Percentiles rank a stretch among this genome's conserved stretches.
Conservation (phyloP, 2,888 invertebrate species). For the Machimus atricapillus region DNA sequence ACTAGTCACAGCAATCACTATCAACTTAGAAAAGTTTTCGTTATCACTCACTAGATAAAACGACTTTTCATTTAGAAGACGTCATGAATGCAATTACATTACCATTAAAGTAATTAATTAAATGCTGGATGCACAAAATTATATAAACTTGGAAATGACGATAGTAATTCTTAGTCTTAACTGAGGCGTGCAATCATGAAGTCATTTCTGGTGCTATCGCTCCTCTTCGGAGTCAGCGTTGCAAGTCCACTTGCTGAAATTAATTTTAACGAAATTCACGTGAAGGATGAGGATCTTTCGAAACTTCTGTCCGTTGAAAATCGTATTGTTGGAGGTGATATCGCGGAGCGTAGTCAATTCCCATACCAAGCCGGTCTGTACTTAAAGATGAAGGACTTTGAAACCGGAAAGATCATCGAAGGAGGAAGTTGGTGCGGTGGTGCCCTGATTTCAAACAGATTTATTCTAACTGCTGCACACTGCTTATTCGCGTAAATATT, state of each 20-base stretch:
- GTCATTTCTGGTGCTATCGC: background rate
- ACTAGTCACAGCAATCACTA: background rate
- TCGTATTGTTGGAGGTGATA: slow-evolving; percentile 58
- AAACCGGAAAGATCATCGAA: background rate
- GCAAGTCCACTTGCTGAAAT: background rate
- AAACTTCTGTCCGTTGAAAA: slow-evolving; percentile 45
- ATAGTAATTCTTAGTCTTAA: background rate
- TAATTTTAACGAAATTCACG: background rate
- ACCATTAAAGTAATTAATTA: background rate
- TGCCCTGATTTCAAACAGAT: slow-evolving; percentile 6
- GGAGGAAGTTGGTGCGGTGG: slow-evolving; percentile 16
- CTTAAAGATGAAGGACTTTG: background rate
- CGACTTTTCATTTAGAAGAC: background rate
- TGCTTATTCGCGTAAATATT: background rate
- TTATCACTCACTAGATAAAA: background rate
- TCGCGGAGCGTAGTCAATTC: slow-evolving; percentile 53
- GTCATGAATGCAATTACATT: background rate
- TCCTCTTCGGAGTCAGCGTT: background rate
- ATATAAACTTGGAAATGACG: background rate
- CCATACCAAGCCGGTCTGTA: slow-evolving; percentile 13
- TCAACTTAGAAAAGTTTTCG: background rate
- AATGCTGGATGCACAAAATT: background rate
- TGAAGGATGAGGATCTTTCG: background rate
- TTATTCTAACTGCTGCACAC: slow-evolving; percentile 2
- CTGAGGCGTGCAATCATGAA: background rate